Evolutionary conservation across 2,888 invertebrate species (phyloP), one percentile per base, ranked within the genome.

Genomic region (Callinectes sapidus): DNA sequence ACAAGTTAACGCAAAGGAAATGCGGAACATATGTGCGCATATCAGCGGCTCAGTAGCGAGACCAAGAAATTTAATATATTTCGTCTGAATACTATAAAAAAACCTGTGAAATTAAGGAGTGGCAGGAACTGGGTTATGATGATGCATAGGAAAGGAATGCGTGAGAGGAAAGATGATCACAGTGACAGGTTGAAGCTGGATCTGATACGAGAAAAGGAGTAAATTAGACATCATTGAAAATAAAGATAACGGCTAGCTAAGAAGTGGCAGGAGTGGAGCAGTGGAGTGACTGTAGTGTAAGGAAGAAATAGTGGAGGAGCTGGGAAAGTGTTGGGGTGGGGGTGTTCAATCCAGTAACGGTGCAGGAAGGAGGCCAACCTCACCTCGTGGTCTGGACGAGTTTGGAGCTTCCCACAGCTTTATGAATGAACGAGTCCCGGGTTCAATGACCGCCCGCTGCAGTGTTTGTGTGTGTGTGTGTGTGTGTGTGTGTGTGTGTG

Each of bases 341-440:
- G 10, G 77, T 81, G 81, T 81, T 32, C 35, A 81, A 81, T 81
- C 81, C 81, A 81, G 35, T 81, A 81, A 81, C 81, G 81, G 81
- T 81, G 81, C 35, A 35, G 81, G 16, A 81, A 81, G 35, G 81
- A 81, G 35, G 81, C 81, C 81, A 81, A 16, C 35, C 81, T 81
- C 32, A 35, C 81, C 81, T 81, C 81, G 81, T n/a, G 71, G 71
- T 71, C 71, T 81, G 35, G 35, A 81, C 81, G 35, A 81, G 81
- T 81, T 81, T 81, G 6, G 81, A 81, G 35, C 35, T 81, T 81
- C 81, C 35, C 81, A 81, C 81, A 81, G n/a, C 81, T 81, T 81
- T 35, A 81, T 81, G 81, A 81, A 81, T 81, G 81, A 81, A 81
- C 35, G 81, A 81, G 81, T 2, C 16, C 18, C 18, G 81, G 35